These are phyloP conservation scores for Camponotus fellah DNA, from an alignment of 2,888 invertebrate genomes.

Conservation along the genomic window DNA sequence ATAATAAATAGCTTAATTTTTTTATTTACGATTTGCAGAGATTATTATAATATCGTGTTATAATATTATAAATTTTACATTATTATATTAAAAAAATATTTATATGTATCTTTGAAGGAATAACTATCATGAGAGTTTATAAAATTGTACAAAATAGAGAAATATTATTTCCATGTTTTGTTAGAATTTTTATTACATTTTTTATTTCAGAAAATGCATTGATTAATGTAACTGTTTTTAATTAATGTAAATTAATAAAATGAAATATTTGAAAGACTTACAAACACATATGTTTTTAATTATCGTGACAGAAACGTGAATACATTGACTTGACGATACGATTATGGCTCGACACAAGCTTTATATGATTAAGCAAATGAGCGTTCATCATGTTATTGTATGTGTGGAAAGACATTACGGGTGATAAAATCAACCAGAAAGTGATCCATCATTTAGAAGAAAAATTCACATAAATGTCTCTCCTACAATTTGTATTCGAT, in stretches of 20 bases:
- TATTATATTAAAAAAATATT: neutral
- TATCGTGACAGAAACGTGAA: neutral
- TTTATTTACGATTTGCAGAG: neutral
- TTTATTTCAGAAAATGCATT: neutral
- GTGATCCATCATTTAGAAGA: neutral
- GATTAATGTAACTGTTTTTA: neutral
- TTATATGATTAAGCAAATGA: slow-evolving; percentile 12
- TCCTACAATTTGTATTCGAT: neutral
- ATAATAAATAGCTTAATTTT: neutral
- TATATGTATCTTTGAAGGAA: neutral
- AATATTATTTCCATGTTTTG: neutral
- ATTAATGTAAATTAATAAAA: neutral
- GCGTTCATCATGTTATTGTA: neutral
- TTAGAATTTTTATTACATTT: neutral
- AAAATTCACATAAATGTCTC: neutral
- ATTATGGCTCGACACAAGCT: slow-evolving; percentile 6
- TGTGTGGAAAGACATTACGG: neutral
- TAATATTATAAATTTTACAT: neutral
- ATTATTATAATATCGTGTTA: neutral
- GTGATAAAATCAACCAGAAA: neutral
- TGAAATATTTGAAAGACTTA: neutral
- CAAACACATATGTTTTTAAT: neutral
- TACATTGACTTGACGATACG: neutral
- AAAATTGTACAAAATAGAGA: neutral
- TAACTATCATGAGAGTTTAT: neutral